Evolutionary conservation across 2,888 invertebrate genomes (phyloP).

Genomic region (Poecilus cupreus): DNA sequence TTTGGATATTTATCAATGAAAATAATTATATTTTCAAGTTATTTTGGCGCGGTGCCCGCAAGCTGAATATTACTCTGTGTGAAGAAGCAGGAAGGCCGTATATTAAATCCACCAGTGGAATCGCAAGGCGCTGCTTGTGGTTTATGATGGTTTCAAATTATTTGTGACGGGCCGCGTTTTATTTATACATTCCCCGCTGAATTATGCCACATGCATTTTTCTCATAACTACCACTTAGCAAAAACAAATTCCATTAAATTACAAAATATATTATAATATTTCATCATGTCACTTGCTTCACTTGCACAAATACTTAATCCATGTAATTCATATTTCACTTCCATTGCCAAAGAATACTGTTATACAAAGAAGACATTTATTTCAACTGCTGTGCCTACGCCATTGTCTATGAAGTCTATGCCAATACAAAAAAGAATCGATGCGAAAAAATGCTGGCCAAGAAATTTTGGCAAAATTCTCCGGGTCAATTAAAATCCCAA

Average conservation of each 20-base stretch:
- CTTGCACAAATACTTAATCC: too few relatives aligned
- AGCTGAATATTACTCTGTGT: slow-evolving; percentile 46
- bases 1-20: slow-evolving; percentile 51
- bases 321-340: neutral
- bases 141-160: slow-evolving; percentile 46
- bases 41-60: slow-evolving; percentile 43
- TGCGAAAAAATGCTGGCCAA: slow-evolving; percentile 30
- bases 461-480: slow-evolving; percentile 37
- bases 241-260: slow-evolving; percentile 30
- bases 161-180: slow-evolving; percentile 40
- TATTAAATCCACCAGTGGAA: slow-evolving; percentile 39
- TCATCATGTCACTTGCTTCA: slow-evolving; percentile 1
- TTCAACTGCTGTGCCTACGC: neutral
- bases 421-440: slow-evolving; percentile 16
- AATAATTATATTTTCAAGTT: slow-evolving; percentile 52
- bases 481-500: slow-evolving; percentile 23
- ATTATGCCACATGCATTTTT: slow-evolving; percentile 41
- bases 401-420: neutral
- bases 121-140: slow-evolving; percentile 44
- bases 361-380: too few relatives aligned
- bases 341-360: too few relatives aligned
- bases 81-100: slow-evolving; percentile 42
- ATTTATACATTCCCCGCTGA: slow-evolving; percentile 35
- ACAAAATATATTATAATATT: slow-evolving; percentile 9
- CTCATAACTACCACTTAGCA: slow-evolving; percentile 20